Evolutionary conservation across 2,888 invertebrate species (phyloP).

Genomic region (Drosophila mimetica): DNA sequence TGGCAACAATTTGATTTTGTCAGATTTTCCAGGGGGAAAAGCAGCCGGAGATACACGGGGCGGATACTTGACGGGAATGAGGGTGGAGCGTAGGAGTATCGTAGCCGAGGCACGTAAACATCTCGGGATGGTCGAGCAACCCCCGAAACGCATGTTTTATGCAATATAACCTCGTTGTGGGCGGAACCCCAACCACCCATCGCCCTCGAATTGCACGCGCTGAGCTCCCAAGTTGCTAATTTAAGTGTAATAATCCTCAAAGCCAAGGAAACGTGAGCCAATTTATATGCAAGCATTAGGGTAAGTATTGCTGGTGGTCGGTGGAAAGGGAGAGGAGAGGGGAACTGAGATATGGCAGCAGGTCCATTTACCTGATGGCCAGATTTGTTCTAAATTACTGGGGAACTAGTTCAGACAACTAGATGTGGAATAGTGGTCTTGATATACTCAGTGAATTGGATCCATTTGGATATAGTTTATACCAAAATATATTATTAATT

Average conservation of each 20-base stretch:
- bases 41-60: conserved; percentile 23
- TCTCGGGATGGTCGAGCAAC: conserved; percentile 41
- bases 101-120: conserved; percentile 55
- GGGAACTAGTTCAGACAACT: conserved; percentile 19
- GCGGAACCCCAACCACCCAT: not conserved
- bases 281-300: conserved; percentile 81
- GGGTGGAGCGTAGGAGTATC: conserved; percentile 11
- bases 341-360: conserved; percentile 18
- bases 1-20: conserved; percentile 80
- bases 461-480: too few relatives aligned
- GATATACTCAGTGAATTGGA: not conserved
- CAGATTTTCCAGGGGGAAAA: conserved; percentile 65
- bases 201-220: conserved; percentile 61
- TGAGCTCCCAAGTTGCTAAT: conserved; percentile 82
- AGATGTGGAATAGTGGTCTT: not conserved
- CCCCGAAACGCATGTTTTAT: conserved; percentile 84
- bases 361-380: conserved; percentile 49
- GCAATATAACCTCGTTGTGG: conserved; percentile 45
- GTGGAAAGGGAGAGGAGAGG: conserved; percentile 3
- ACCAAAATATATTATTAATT: too few relatives aligned
- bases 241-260: conserved; percentile 81
- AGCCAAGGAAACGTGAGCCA: conserved; percentile 81
- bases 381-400: conserved; percentile 43
- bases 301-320: conserved; percentile 29
- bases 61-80: conserved; percentile 7